A percentile compares a stretch with the other conserved stretches of the same genome.
phyloP scores from a whole-genome alignment of 2,113 vertebrate species.

The Reinhardtius hippoglossoides region DNA sequence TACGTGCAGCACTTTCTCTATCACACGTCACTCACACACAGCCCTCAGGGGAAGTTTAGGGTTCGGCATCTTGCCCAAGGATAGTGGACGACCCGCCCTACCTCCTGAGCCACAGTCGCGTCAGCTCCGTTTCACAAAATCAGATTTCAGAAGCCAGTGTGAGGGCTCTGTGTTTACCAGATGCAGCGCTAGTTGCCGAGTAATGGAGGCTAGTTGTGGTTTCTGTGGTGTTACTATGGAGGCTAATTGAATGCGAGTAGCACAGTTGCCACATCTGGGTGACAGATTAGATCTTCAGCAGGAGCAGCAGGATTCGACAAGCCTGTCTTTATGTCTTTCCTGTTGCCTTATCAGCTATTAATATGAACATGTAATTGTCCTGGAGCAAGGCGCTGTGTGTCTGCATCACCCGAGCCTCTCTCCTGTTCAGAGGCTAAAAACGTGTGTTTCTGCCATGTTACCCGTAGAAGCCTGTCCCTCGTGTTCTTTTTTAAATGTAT shows the following conservation, averaged over 20 bases:
- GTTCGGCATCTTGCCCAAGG: too few relatives aligned
- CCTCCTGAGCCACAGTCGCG: neutral
- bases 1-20: too few relatives aligned
- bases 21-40: too few relatives aligned
- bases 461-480: neutral
- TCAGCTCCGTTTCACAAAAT: neutral
- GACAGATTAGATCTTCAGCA: conserved; percentile 39
- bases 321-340: neutral
- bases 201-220: conserved; percentile 44
- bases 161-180: conserved; percentile 14
- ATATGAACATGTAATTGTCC: neutral
- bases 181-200: conserved; percentile 4
- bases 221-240: conserved; percentile 39
- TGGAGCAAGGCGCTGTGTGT: neutral
- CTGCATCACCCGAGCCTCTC: neutral
- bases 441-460: neutral
- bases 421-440: neutral
- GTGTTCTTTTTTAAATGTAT: too few relatives aligned
- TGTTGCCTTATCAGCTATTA: neutral
- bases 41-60: too few relatives aligned
- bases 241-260: conserved; percentile 55
- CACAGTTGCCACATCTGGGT: conserved; percentile 24
- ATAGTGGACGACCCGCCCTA: neutral
- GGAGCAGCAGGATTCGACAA: conserved; percentile 6
- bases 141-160: neutral